Evolutionary conservation across 2,797 vertebrate species (phyloP).

Genomic region (Pipistrellus nathusii): DNA sequence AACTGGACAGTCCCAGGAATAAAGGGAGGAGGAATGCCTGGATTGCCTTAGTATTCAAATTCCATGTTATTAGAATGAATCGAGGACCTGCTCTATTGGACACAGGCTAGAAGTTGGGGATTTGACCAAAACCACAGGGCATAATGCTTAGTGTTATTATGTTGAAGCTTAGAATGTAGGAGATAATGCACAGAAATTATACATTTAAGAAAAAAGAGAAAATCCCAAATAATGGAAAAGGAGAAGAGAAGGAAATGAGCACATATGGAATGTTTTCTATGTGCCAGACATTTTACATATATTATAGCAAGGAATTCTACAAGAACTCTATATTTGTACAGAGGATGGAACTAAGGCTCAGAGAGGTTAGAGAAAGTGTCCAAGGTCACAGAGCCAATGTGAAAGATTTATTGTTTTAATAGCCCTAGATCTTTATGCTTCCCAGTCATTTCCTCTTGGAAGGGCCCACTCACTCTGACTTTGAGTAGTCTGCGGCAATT

Average conservation of each 20-base stretch:
- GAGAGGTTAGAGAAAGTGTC: conserved; percentile 38
- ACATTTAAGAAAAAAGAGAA: conserved; percentile 33
- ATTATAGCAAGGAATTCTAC: background rate
- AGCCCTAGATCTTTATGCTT: background rate
- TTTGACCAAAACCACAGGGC: background rate
- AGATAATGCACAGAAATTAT: background rate
- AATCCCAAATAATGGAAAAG: conserved; percentile 40
- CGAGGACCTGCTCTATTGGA: background rate
- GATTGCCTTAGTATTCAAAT: background rate
- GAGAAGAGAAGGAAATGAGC: conserved; percentile 35
- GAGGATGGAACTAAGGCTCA: background rate
- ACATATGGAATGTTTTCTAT: background rate
- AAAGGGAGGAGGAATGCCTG: background rate
- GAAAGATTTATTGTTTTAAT: background rate
- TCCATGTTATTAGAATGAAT: background rate
- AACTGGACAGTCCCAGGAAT: background rate
- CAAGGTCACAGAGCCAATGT: background rate
- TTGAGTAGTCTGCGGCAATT: background rate
- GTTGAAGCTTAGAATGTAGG: background rate
- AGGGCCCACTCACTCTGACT: background rate
- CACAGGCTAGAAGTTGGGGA: background rate
- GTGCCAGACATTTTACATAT: background rate
- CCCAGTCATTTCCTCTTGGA: background rate
- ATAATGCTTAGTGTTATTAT: background rate
- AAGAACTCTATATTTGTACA: background rate